Percentiles rank a stretch among this genome's conserved stretches.
Conservation (phyloP, 2,888 invertebrate genomes). For the Electrophaes corylata region DNA sequence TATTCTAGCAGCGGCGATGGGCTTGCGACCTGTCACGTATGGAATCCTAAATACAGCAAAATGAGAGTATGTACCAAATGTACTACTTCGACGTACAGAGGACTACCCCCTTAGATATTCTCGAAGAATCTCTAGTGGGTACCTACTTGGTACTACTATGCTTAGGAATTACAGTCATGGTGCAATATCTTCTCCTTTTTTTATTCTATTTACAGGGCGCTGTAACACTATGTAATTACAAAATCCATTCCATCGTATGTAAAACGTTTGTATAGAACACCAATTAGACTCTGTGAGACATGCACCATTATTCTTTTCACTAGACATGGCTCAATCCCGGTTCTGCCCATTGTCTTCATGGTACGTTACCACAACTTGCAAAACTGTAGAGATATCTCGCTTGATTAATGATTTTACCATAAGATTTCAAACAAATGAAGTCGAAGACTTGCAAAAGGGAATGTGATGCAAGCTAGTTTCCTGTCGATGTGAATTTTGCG, state of each 20-base stretch:
- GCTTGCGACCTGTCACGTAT: too few relatives aligned
- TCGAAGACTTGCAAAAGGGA: slow-evolving; percentile 50
- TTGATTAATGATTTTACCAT: slow-evolving; percentile 79
- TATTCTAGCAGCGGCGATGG: too few relatives aligned
- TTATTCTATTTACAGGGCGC: too few relatives aligned
- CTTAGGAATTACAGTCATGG: too few relatives aligned
- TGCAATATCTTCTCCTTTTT: too few relatives aligned
- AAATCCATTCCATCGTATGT: slow-evolving; percentile 42
- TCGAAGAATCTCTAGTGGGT: too few relatives aligned
- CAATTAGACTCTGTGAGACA: slow-evolving; percentile 58
- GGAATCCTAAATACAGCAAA: too few relatives aligned
- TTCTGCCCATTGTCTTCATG: slow-evolving; percentile 70
- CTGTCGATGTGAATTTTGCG: slow-evolving; percentile 24
- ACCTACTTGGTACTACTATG: too few relatives aligned
- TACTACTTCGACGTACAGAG: too few relatives aligned
- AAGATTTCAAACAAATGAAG: slow-evolving; percentile 66
- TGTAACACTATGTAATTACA: slow-evolving; percentile 29
- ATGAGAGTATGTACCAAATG: too few relatives aligned
- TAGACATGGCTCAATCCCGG: slow-evolving; percentile 48
- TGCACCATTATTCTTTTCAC: slow-evolving; percentile 55
- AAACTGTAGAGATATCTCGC: slow-evolving; percentile 62
- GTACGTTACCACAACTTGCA: slow-evolving; percentile 61
- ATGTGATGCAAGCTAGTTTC: slow-evolving; percentile 40
- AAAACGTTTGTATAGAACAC: slow-evolving; percentile 54
- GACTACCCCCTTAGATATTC: too few relatives aligned